Conservation (phyloP, 2,113 vertebrate genomes). For the Toxotes jaculatrix region DNA sequence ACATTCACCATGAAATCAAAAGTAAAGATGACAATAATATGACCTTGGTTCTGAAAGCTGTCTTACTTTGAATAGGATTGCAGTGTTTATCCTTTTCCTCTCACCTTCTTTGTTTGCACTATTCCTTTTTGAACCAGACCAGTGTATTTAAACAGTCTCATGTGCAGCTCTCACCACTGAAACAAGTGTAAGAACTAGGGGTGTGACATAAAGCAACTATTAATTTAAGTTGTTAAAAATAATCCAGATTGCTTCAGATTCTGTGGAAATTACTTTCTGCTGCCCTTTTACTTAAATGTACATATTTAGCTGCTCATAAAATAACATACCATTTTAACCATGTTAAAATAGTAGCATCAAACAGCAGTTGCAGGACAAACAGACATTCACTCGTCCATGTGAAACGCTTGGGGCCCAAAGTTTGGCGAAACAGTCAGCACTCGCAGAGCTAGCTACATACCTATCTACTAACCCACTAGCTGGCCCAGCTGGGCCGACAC, state of each 20-base stretch:
- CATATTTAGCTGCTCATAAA: too few species aligned
- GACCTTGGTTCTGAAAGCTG: constrained; percentile 4
- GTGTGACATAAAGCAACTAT: neutral
- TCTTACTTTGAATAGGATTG: neutral
- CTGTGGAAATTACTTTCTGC: too few species aligned
- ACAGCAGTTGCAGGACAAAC: neutral
- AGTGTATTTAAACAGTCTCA: neutral
- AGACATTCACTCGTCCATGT: neutral
- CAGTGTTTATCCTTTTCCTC: neutral
- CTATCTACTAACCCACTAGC: neutral
- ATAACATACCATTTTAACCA: too few species aligned
- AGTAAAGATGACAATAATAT: neutral
- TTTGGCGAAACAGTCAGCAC: too few species aligned
- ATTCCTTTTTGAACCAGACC: neutral
- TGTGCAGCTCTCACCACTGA: neutral
- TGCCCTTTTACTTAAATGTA: too few species aligned
- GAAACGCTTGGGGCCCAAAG: too few species aligned
- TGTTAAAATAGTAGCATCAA: too few species aligned
- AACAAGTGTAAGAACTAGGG: neutral
- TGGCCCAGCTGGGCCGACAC: too few species aligned
- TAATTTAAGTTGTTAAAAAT: neutral
- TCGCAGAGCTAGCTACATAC: too few species aligned
- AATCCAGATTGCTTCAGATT: neutral
- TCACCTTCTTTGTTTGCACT: neutral
- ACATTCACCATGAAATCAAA: neutral